Evolutionary conservation across 2,113 vertebrate genomes (phyloP).

Genomic region (Ochotona princeps): DNA sequence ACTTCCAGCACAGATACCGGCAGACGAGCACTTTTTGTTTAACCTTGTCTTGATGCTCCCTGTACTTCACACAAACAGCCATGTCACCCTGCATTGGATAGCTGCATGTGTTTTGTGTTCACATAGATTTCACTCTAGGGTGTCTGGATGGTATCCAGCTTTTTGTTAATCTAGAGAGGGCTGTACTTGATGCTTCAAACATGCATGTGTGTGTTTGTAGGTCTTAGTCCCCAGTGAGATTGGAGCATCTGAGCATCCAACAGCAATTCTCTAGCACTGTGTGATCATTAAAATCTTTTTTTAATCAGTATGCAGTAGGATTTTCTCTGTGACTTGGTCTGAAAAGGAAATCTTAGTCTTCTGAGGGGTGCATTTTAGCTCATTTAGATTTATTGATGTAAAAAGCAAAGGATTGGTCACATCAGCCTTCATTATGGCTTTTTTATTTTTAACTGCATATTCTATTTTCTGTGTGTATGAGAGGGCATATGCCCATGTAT

Average conservation of each 20-base stretch:
- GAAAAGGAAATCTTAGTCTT: slow-evolving; percentile 31
- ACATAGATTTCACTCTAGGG: not conserved
- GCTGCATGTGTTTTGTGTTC: too few species aligned
- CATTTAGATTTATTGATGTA: slow-evolving; percentile 31
- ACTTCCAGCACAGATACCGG: not conserved
- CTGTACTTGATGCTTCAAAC: not conserved
- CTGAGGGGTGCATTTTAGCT: slow-evolving; percentile 10
- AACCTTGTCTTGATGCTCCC: not conserved
- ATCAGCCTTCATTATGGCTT: not conserved
- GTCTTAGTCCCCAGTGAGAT: not conserved
- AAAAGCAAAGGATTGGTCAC: not conserved
- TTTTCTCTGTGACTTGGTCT: slow-evolving; percentile 19
- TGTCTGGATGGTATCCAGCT: not conserved
- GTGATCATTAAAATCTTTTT: not conserved
- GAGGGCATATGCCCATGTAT: not conserved
- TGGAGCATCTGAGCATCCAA: not conserved
- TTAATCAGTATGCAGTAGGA: not conserved
- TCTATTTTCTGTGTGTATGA: not conserved
- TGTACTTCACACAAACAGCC: not conserved
- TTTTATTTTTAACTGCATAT: not conserved
- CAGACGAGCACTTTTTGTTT: not conserved
- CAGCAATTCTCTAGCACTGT: not conserved
- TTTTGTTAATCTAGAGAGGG: slow-evolving; percentile 5
- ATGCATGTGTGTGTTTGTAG: not conserved
- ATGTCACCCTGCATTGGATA: not conserved